Evolutionary conservation across 1,140 invertebrate genomes (phyloP).

Genomic region (Pseudobourletiella spinata): DNA sequence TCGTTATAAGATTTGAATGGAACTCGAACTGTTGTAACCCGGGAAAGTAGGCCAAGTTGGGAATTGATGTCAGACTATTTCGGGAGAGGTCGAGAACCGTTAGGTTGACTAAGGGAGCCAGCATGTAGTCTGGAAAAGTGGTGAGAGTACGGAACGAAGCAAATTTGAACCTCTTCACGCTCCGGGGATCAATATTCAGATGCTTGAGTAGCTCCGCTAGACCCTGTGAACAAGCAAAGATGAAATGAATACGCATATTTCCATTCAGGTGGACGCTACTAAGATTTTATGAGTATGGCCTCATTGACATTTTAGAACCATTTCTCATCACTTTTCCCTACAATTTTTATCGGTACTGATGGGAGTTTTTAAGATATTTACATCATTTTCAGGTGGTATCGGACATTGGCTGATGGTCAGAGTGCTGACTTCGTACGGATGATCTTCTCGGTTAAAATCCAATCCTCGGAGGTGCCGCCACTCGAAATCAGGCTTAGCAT

Average conservation of each 20-base stretch:
- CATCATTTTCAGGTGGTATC: not conserved
- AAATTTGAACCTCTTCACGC: not conserved
- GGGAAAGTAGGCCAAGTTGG: constrained; percentile 15
- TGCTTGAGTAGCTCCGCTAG: not conserved
- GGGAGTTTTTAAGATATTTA: not conserved
- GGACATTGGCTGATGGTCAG: constrained; percentile 24
- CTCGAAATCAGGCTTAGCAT: constrained; percentile 4
- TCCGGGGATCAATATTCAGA: not conserved
- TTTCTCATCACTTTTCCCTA: too few relatives aligned
- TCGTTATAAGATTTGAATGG: constrained; percentile 13
- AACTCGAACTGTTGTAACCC: constrained; percentile 19
- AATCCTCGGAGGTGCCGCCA: constrained; percentile 21
- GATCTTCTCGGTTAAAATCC: constrained; percentile 14
- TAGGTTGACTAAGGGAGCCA: constrained; percentile 12
- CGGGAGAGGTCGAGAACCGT: constrained; percentile 18
- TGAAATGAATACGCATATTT: not conserved
- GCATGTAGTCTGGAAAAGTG: constrained; percentile 3
- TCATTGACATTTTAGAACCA: not conserved
- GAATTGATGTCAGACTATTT: constrained; percentile 14
- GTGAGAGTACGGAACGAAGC: not conserved
- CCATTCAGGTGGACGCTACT: not conserved
- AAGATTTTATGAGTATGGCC: not conserved
- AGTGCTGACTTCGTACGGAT: constrained; percentile 6
- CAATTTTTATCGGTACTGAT: too few relatives aligned
- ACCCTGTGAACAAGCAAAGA: not conserved